These are phyloP conservation scores for Brachionus plicatilis DNA, from an alignment of 1,140 invertebrate species.

Conservation along the genomic window DNA sequence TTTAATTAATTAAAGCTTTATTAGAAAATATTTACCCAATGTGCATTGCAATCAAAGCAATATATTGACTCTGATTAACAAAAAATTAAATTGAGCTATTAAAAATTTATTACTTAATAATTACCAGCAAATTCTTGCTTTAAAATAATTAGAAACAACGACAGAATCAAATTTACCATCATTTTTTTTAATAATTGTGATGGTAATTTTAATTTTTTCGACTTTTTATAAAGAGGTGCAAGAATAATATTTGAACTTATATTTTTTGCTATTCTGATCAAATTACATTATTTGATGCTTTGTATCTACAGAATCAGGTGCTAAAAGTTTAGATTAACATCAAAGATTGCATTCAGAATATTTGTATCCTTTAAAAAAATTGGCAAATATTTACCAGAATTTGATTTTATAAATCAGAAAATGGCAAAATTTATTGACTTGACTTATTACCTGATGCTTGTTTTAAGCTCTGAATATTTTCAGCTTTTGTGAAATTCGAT, in stretches of 20 bases:
- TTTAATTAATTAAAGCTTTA: neutral
- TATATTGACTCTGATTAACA: neutral
- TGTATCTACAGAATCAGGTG: neutral
- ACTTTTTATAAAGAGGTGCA: neutral
- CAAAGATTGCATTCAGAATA: neutral
- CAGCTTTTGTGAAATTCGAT: no score
- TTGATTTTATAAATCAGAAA: neutral
- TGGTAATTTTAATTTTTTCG: neutral
- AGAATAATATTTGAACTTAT: neutral
- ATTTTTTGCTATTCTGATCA: neutral
- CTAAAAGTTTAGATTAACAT: neutral
- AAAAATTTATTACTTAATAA: neutral
- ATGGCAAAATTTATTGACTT: neutral
- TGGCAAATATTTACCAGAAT: neutral
- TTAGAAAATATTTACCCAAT: neutral
- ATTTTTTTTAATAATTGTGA: neutral
- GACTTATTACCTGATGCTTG: neutral
- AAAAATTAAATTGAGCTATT: neutral
- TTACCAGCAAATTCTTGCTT: neutral
- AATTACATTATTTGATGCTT: neutral
- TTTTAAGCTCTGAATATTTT: no score
- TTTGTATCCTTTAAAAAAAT: neutral
- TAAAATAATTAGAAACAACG: neutral
- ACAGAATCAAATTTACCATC: neutral
- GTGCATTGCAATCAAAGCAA: constrained; percentile 4